A percentile compares a stretch with the other conserved stretches of the same genome.
These are phyloP conservation scores for Cyclopterus lumpus DNA, from an alignment of 2,797 vertebrate species.

Conservation along the genomic window DNA sequence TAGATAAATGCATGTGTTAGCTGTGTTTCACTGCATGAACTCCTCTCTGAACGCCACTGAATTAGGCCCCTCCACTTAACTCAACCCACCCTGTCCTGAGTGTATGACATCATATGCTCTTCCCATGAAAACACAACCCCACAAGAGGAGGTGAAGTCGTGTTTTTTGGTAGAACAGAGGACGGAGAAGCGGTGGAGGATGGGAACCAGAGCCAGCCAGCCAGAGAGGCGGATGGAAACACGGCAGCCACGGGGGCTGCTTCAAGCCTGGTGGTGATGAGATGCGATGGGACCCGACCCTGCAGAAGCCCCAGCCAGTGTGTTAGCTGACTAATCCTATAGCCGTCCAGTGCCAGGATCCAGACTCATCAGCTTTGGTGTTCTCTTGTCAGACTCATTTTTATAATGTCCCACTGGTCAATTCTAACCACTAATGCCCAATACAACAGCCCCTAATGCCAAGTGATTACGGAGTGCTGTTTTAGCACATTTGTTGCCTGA, in stretches of 20 bases:
- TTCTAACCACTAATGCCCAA: slow-evolving; percentile 86
- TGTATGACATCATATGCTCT: slow-evolving; percentile 43
- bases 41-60: neutral
- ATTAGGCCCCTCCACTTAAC: slow-evolving; percentile 15
- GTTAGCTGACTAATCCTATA: slow-evolving; percentile 83
- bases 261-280: slow-evolving; percentile 75
- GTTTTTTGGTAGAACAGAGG: slow-evolving; percentile 28
- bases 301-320: slow-evolving; percentile 75
- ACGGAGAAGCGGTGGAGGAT: slow-evolving; percentile 53
- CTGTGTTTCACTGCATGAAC: neutral
- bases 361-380: slow-evolving; percentile 86
- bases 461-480: slow-evolving; percentile 87
- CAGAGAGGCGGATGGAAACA: slow-evolving; percentile 60
- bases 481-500: slow-evolving; percentile 84
- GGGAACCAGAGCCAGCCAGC: slow-evolving; percentile 41
- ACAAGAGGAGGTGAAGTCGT: slow-evolving; percentile 30
- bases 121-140: slow-evolving; percentile 38
- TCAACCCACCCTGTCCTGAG: slow-evolving; percentile 6
- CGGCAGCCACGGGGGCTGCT: slow-evolving; percentile 69
- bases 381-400: slow-evolving; percentile 86
- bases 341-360: slow-evolving; percentile 82
- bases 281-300: slow-evolving; percentile 77
- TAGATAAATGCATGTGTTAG: neutral
- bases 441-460: slow-evolving; percentile 87
- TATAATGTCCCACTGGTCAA: slow-evolving; percentile 81